Conservation (phyloP, 2,113 vertebrate genomes). For the Saguinus midas region DNA sequence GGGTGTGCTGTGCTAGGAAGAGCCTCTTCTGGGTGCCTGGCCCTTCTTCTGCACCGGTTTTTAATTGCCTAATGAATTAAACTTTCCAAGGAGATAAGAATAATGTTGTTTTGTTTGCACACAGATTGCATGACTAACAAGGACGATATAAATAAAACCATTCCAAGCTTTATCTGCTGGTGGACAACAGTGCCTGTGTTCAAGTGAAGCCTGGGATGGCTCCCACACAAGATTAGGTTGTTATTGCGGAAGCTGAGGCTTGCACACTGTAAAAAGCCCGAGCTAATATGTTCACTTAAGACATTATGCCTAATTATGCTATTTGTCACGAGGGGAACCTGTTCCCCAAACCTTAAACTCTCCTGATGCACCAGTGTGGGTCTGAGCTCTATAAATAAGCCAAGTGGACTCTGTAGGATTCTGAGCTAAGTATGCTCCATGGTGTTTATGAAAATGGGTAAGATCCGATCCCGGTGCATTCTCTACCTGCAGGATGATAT, state of each 20-base stretch:
- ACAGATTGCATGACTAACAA: conserved; percentile 80
- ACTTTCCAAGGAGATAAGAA: conserved; percentile 80
- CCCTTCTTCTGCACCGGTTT: conserved; percentile 56
- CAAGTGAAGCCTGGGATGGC: conserved; percentile 31
- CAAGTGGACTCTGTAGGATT: conserved; percentile 40
- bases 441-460: conserved; percentile 62
- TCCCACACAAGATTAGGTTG: conserved; percentile 42
- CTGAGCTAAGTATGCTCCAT: conserved; percentile 49
- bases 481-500: conserved; percentile 18
- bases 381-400: conserved; percentile 57
- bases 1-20: background rate
- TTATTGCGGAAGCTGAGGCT: conserved; percentile 32
- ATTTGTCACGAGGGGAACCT: conserved; percentile 66
- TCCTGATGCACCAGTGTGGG: conserved; percentile 3
- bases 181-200: conserved; percentile 44
- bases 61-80: conserved; percentile 81
- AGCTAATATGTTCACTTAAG: conserved; percentile 58
- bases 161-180: conserved; percentile 62
- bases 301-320: conserved; percentile 65
- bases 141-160: conserved; percentile 76
- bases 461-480: conserved; percentile 37
- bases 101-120: conserved; percentile 78
- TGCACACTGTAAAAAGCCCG: conserved; percentile 45
- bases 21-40: conserved; percentile 30
- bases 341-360: conserved; percentile 65